Conservation (phyloP, 2,113 vertebrate species). For the Globicephala melas region DNA sequence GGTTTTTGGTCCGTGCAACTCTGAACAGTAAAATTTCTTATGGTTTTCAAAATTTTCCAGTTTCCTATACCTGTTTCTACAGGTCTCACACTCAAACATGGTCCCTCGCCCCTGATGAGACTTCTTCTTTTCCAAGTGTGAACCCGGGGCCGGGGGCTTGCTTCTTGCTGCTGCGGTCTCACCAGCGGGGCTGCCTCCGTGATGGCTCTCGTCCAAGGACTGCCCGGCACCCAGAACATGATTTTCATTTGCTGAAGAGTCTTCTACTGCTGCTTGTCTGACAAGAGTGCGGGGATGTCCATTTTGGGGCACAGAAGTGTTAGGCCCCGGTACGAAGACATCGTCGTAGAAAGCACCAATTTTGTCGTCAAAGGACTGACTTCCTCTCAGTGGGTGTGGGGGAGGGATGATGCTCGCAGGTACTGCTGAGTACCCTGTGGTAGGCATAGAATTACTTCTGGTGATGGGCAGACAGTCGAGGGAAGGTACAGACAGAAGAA, state of each 20-base stretch:
- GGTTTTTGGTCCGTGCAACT: constrained; percentile 97
- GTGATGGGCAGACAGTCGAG: constrained; percentile 98
- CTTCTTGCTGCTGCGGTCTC: constrained; percentile 86
- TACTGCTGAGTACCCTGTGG: constrained; percentile 92
- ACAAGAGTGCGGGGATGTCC: constrained; percentile 93
- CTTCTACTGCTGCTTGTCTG: constrained; percentile 94
- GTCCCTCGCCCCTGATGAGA: constrained; percentile 93
- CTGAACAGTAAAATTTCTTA: constrained; percentile 99
- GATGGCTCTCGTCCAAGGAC: constrained; percentile 90
- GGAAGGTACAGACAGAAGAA: constrained; percentile 95
- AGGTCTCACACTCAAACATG: constrained; percentile 99
- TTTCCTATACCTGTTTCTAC: constrained; percentile 95
- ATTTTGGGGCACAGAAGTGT: constrained; percentile 86
- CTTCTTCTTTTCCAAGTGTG: constrained; percentile 90
- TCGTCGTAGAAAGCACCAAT: constrained; percentile 92
- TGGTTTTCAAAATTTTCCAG: constrained; percentile 99
- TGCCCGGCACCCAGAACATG: constrained; percentile 85
- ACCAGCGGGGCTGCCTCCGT: constrained; percentile 80
- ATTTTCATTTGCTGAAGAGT: constrained; percentile 88
- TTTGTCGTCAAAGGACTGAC: constrained; percentile 98
- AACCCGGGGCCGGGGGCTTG: constrained; percentile 86
- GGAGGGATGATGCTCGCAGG: constrained; percentile 89
- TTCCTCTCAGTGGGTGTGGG: constrained; percentile 91
- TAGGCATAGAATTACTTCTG: constrained; percentile 98
- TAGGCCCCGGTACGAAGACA: constrained; percentile 92